Evolutionary conservation across 2,113 vertebrate species (phyloP).

Genomic region (Seriola rivoliana): DNA sequence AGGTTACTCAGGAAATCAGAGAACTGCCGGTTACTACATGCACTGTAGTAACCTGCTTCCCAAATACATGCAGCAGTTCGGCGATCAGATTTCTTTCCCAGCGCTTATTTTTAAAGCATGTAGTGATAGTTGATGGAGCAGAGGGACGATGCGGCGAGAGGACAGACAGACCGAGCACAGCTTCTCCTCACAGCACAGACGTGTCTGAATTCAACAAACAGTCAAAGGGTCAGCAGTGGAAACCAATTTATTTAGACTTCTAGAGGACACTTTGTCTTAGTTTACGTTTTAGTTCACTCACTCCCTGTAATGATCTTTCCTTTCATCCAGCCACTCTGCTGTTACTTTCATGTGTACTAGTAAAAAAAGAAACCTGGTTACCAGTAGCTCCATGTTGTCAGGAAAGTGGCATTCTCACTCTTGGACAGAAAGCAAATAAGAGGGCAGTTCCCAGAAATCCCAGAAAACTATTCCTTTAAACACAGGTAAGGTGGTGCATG

Average conservation of each 20-base stretch:
- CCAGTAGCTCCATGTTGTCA: background rate
- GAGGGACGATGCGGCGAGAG: background rate
- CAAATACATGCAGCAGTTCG: background rate
- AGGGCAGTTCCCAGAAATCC: background rate
- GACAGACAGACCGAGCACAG: background rate
- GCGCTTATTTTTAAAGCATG: background rate
- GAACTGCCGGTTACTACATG: background rate
- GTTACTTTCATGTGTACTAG: constrained; percentile 1
- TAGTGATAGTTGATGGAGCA: background rate
- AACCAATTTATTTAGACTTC: background rate
- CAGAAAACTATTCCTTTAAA: constrained; percentile 12
- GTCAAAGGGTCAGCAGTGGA: background rate
- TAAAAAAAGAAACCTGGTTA: background rate
- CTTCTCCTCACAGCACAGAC: background rate
- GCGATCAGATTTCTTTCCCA: background rate
- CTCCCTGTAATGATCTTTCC: constrained; percentile 2
- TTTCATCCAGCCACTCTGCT: constrained; percentile 13
- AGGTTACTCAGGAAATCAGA: background rate
- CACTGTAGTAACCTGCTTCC: constrained; percentile 8
- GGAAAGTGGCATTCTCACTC: background rate
- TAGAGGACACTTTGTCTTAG: background rate
- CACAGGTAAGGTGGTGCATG: background rate
- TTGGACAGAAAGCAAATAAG: constrained; percentile 21
- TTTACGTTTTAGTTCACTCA: constrained; percentile 5
- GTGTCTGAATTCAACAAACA: constrained; percentile 22